Conservation (phyloP, 37 sponge, comb jelly and placozoan species). For the Lycopodina hypogea region DNA sequence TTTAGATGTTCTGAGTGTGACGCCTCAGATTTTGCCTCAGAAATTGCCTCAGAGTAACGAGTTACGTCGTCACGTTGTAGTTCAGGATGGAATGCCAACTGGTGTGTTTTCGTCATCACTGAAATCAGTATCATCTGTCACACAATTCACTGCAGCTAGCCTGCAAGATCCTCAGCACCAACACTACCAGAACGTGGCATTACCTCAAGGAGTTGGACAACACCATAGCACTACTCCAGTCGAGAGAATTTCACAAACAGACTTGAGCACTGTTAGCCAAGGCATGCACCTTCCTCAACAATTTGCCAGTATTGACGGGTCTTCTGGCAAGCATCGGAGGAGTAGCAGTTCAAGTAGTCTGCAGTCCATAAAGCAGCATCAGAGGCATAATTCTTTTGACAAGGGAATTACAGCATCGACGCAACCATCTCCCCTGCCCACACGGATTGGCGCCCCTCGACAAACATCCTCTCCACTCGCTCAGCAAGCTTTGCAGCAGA, state of each 20-base stretch:
- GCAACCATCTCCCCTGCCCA: not conserved
- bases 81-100: not conserved
- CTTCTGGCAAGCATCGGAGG: conserved; percentile 1
- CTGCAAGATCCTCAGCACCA: not conserved
- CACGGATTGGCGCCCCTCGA: no score
- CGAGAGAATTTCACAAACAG: not conserved
- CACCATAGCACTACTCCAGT: not conserved
- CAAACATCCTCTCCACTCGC: not conserved
- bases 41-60: not conserved
- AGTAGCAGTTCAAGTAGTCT: conserved; percentile 32
- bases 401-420: not conserved
- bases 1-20: no score
- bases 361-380: conserved; percentile 6
- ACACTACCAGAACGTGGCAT: no score
- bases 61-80: not conserved
- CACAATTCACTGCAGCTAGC: not conserved
- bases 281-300: not conserved
- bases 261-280: not conserved
- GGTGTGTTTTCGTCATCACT: not conserved
- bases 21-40: not conserved
- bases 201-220: not conserved
- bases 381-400: not conserved
- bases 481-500: not conserved
- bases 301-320: not conserved
- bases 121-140: not conserved